Evolutionary conservation across 2,888 invertebrate species (phyloP).

Genomic region (Lasioglossum leucozonium): DNA sequence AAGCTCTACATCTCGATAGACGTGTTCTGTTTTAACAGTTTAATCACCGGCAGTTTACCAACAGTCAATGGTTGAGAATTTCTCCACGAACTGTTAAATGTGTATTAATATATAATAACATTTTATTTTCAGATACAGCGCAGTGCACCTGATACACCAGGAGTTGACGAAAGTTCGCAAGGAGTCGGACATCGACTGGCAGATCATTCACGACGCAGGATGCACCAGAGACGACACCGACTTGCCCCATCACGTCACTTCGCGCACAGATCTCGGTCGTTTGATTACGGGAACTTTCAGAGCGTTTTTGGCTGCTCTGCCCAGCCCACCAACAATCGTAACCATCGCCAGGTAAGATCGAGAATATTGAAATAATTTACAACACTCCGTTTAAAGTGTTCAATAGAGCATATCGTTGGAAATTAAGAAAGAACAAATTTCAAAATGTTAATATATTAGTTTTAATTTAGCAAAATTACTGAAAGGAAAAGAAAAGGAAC

Average conservation of each 20-base stretch:
- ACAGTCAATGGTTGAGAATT: not conserved
- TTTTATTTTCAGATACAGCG: slow-evolving; percentile 75
- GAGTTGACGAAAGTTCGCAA: slow-evolving; percentile 84
- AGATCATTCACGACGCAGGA: slow-evolving; percentile 93
- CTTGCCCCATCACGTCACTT: slow-evolving; percentile 93
- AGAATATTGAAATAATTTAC: not conserved
- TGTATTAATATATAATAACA: not conserved
- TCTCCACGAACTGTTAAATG: not conserved
- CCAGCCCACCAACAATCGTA: slow-evolving; percentile 88
- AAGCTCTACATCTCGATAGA: not conserved
- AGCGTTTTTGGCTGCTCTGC: slow-evolving; percentile 87
- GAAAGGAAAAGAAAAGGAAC: too few species aligned
- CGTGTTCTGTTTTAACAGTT: not conserved
- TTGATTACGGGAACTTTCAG: slow-evolving; percentile 87
- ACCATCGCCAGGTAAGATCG: slow-evolving; percentile 88
- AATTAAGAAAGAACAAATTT: not conserved
- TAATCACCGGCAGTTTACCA: too few species aligned
- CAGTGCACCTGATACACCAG: slow-evolving; percentile 72
- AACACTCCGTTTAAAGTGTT: not conserved
- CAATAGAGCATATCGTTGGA: not conserved
- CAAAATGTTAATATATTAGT: not conserved
- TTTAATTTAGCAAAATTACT: not conserved
- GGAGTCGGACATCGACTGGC: slow-evolving; percentile 90
- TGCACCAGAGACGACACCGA: slow-evolving; percentile 95
- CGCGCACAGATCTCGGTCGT: slow-evolving; percentile 88